Conservation (phyloP, 2,888 invertebrate genomes). For the Ernsta delagoae region DNA sequence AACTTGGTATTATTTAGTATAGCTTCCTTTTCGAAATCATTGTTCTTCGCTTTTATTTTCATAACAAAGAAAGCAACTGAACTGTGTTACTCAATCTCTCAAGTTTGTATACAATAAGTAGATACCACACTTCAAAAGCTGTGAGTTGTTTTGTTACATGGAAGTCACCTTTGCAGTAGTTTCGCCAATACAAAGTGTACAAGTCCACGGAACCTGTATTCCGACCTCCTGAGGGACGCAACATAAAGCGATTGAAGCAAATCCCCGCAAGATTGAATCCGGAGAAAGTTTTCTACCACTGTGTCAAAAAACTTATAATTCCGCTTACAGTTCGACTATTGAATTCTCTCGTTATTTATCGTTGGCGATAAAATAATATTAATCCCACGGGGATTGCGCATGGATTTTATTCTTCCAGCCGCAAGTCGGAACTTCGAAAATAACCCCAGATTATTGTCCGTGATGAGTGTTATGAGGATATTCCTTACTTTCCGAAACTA, state of each 20-base stretch:
- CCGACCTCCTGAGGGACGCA: constrained; percentile 48
- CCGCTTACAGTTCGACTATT: constrained; percentile 71
- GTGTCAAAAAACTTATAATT: constrained; percentile 82
- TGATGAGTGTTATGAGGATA: constrained; percentile 63
- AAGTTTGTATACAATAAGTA: neutral
- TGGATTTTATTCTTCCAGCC: constrained; percentile 79
- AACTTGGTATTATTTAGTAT: too few relatives aligned
- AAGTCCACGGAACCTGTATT: constrained; percentile 43
- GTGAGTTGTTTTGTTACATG: neutral
- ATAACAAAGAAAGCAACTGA: constrained; percentile 1
- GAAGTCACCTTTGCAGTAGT: constrained; percentile 36
- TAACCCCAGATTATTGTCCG: constrained; percentile 67
- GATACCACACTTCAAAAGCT: neutral
- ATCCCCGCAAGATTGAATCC: constrained; percentile 80
- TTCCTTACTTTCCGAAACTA: constrained; percentile 3
- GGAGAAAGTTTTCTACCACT: constrained; percentile 71
- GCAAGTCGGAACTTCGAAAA: constrained; percentile 71
- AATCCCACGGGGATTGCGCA: constrained; percentile 79
- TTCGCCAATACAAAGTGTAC: constrained; percentile 36
- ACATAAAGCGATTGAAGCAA: constrained; percentile 65
- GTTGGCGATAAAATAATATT: constrained; percentile 84
- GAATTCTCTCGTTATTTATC: constrained; percentile 82
- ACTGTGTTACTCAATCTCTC: neutral
- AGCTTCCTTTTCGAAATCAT: too few relatives aligned
- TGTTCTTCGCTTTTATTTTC: neutral